Conservation (phyloP, 2,113 vertebrate species). For the Archocentrus centrarchus region DNA sequence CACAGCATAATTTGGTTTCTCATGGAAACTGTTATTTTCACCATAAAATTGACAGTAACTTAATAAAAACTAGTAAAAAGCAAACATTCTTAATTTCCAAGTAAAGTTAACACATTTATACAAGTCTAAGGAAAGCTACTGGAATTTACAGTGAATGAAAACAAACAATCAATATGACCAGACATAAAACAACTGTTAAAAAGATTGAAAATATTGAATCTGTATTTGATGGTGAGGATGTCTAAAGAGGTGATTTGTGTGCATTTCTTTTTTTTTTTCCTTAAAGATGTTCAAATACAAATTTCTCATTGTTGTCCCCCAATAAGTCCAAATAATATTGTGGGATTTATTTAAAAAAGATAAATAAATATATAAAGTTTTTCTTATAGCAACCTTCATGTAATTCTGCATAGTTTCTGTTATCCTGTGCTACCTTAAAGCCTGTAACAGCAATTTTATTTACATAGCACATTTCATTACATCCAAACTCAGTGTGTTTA, state of each 20-base stretch:
- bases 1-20: neutral
- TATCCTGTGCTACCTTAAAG: neutral
- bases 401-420: neutral
- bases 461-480: too few relatives aligned
- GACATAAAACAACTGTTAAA: too few relatives aligned
- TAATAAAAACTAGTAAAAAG: neutral
- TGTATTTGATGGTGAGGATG: too few relatives aligned
- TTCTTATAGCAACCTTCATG: too few relatives aligned
- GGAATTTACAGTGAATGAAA: too few relatives aligned
- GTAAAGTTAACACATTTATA: too few relatives aligned
- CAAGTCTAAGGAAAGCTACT: too few relatives aligned
- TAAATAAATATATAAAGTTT: neutral
- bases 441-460: neutral
- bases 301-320: neutral
- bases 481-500: too few relatives aligned
- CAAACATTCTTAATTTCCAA: too few relatives aligned
- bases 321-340: neutral
- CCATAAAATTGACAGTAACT: neutral
- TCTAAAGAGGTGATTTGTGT: too few relatives aligned
- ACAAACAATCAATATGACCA: too few relatives aligned
- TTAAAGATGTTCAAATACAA: neutral
- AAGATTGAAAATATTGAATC: neutral
- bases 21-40: neutral
- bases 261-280: neutral
- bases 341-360: neutral